Base-by-base conservation (phyloP, 2,888 invertebrate species). In the Salticus scenicus region DNA sequence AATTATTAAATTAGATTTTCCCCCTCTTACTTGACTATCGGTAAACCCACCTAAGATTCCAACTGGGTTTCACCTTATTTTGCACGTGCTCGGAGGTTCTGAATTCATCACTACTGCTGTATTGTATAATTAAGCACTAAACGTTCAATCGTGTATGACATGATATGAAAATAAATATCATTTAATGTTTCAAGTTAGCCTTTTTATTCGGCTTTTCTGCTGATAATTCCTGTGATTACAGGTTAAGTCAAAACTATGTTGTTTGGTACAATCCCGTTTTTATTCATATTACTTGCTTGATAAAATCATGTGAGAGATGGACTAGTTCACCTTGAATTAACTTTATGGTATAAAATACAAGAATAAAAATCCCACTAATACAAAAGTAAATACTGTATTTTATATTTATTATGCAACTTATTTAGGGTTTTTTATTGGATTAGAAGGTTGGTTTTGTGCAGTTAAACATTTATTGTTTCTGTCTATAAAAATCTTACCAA, bases 151-250 rank as follows among this genome's bases (percentile, higher is more conserved):
- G 70, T 74, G 80, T 37, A 47, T 74, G 80, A 80, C 73, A 73
- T 67, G 67, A 67, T 80, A 57, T 77, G 80, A 73, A 73, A 80
- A 80, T 80, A 80, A 80, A 80, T 80, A 80, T 80, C 73, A 80
- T 73, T 80, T 80, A 80, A 73, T 69, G 31, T 73, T 37, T 57
- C 66, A 51, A 31, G 47, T 69, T 76, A 30, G 51, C 7, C 66
- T 76, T 47, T 76, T 67, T 76, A 67, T 76, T 76, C 75, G 10
- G 27, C 63, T 74, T 66, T 31, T 31, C 70, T 66, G 28, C n/a
- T 37, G 69, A 77, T 77, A 69, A 70, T 47, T 20, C 37, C 37
- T 72, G 31, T 80, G 73, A 80, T 67, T 67, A 80, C 37, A 69
- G 67, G 57, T 80, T 57, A 41, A 69, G 24, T 57, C 37, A 42